Evolutionary conservation across 2,113 vertebrate genomes (phyloP), one percentile per base, ranked within the genome.

Genomic region (Myrmophylax atrothorax): DNA sequence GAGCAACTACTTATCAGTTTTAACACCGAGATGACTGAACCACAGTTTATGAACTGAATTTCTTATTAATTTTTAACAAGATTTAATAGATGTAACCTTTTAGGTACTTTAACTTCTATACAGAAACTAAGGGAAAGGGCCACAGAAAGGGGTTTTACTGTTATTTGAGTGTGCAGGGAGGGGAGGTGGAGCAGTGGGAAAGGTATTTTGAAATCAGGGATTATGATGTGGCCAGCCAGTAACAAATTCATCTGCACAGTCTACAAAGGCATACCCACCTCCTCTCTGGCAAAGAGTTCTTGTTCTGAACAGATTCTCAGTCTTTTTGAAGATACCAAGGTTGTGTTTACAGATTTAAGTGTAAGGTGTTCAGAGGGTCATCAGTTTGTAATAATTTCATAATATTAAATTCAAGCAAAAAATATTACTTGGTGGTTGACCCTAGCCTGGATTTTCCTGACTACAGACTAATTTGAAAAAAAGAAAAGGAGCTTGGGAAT

Each of bases 401-500:
- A 73, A 60, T 12, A 26, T 22, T 60, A 31, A 85, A 81, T 49
- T 69, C 4, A 78, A 83, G 42, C 2, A 52, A 73, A 72, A 77
- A 59, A 13, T 40, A 70, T 25, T 55, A 69, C 15, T 31, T 85
- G 23, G 12, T 69, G 22, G 3, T 8, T 87, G 10, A 68, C 23
- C 23, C 70, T 93, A 59, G 28, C 33, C 42, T 79, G 42, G 38
- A 77, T 64, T 86, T 85, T 81, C n/a, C 49, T 63, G 35, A 55
- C 63, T 67, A 80, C 18, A 83, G 42, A 60, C 38, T 72, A 50
- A 62, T 26, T 63, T 33, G 31, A 33, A 66, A 88, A 81, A 80
- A 84, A 52, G 23, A 89, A 93, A 94, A 87, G 37, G 60, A 90
- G 69, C 49, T 90, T 52, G 56, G 83, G 70, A 81, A 84, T 84